A percentile compares a stretch with the other conserved stretches of the same genome.
phyloP scores from a whole-genome alignment of 2,797 vertebrate species.

The Lepilemur septentrionalis region DNA sequence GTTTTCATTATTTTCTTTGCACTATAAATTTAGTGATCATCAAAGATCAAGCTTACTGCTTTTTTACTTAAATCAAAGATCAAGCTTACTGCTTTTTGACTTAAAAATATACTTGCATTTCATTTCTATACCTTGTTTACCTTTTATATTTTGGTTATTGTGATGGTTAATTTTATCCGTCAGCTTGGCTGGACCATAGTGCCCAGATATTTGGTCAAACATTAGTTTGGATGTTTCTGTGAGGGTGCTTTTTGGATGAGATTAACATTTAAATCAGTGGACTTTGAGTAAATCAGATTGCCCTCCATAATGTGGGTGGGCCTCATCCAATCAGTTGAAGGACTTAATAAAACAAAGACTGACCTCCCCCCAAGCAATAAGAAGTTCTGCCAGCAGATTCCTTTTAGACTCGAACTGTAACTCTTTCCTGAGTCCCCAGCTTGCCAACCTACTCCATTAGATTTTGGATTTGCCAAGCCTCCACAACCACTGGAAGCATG shows the following conservation, averaged over 20 bases:
- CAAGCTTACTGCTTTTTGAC: not conserved
- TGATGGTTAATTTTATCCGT: not conserved
- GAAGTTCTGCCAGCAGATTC: no score
- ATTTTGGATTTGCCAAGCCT: not conserved
- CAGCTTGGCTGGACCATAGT: not conserved
- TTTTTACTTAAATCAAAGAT: not conserved
- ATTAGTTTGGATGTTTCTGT: not conserved
- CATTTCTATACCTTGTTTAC: not conserved
- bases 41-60: not conserved
- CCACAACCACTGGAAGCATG: not conserved
- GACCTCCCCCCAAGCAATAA: no score
- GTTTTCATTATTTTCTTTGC: not conserved
- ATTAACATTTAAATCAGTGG: not conserved
- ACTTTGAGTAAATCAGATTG: not conserved
- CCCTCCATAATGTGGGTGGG: not conserved
- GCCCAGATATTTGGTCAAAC: not conserved
- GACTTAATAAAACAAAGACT: no score
- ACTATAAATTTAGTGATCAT: not conserved
- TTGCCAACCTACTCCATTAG: not conserved
- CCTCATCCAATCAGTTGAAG: no score
- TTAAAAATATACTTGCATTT: not conserved
- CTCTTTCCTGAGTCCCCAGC: not conserved
- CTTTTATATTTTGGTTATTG: not conserved
- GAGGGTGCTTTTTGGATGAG: not conserved
- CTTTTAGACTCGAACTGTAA: no score